Percentiles rank a stretch among this genome's conserved stretches.
Conservation (phyloP, 2,888 invertebrate genomes). For the Chamaedrilus cognettii region DNA sequence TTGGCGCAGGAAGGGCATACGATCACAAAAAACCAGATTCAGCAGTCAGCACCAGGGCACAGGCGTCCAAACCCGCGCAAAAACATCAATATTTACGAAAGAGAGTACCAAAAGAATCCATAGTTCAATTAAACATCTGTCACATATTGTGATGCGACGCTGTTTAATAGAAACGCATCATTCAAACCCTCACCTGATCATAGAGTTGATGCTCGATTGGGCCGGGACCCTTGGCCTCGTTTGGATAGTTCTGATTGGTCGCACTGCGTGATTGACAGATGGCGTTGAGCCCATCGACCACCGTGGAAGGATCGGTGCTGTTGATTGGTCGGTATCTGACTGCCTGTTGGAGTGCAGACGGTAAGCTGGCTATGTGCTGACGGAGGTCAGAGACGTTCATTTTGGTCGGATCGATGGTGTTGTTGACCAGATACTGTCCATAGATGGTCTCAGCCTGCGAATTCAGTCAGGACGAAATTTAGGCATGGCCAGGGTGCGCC, state of each 20-base stretch:
- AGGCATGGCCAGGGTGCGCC: no score
- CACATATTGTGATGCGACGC: no score
- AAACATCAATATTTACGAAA: no score
- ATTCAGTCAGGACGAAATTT: no score
- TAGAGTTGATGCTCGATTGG: neutral
- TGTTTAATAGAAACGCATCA: no score
- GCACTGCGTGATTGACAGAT: neutral
- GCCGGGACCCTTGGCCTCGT: neutral
- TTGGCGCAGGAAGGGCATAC: no score
- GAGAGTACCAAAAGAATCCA: no score
- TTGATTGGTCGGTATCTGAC: neutral
- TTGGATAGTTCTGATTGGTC: neutral
- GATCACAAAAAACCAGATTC: no score
- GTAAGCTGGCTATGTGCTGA: neutral
- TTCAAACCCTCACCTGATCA: neutral
- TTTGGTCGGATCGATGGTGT: conserved; percentile 1
- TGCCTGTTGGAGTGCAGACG: neutral
- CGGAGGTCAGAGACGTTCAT: neutral
- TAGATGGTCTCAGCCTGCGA: neutral
- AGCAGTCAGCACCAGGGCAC: no score
- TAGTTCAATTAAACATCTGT: no score
- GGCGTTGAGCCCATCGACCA: neutral
- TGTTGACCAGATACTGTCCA: neutral
- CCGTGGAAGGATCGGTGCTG: neutral
- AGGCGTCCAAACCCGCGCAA: no score